Evolutionary conservation across 1,140 invertebrate species (phyloP), one percentile per base, ranked within the genome.

Genomic region (Magallana gigas): DNA sequence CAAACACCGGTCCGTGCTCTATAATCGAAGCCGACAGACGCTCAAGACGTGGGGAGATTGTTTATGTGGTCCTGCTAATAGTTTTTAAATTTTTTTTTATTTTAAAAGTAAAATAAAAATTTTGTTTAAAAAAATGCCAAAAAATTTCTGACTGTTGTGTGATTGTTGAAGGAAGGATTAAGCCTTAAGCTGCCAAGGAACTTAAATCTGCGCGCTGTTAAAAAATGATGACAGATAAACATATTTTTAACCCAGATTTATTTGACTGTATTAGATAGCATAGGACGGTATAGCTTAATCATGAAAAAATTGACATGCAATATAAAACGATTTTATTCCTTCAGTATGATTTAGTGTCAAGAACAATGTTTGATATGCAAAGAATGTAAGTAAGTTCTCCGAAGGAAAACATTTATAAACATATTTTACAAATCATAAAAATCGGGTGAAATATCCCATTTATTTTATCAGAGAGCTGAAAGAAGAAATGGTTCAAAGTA

Each of bases 331-430:
- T 76, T 29, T 12, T 29, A 9, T 76, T 76, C 29, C 29, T 12
- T 76, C 23, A 9, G 36, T 76, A 11, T 36, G 68, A 76, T 29
- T 36, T 76, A 29, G 12, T 12, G 36, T 9, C 18, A 8, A 23
- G 11, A 36, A 76, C 68, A 76, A 76, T 76, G 11, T 76, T 4
- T 76, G 68, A 12, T 76, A 76, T 76, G 23, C 36, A 29, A 8
- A 76, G 23, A 76, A 8, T 48, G 36, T 48, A 48, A 48, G 36
- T 48, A 48, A 48, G 36, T 29, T 76, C 23, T 11, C 8, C 68
- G 23, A 76, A 76, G 68, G 18, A 68, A 68, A 18, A n/a, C 64
- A 62, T 62, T 62, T 62, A 62, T 62, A 68, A 68, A 76, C 23
- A 12, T 29, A 5, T 4, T 76, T 76, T 7, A 76, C 23, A 76